A percentile compares a stretch with the other conserved stretches of the same genome.
Evolutionary conservation across 2,797 vertebrate genomes (phyloP).

Genomic region (Jordanella pulchra): DNA sequence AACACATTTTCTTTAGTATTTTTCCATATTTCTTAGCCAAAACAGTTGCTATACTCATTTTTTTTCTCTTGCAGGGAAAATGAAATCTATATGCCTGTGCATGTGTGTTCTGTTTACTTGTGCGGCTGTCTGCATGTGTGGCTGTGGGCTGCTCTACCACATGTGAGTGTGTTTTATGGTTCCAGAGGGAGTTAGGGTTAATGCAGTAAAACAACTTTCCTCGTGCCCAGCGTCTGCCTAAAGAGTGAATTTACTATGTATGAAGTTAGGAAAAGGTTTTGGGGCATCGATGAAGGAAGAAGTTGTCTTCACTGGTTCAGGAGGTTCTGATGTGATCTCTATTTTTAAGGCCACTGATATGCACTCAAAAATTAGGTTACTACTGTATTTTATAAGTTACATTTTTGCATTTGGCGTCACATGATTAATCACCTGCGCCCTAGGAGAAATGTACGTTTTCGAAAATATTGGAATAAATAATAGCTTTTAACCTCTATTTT

Average conservation of each 20-base stretch:
- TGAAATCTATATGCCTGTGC: slow-evolving; percentile 32
- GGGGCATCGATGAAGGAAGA: slow-evolving; percentile 16
- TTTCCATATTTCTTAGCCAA: slow-evolving; percentile 9
- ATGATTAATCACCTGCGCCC: slow-evolving; percentile 39
- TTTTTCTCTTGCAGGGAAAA: slow-evolving; percentile 45
- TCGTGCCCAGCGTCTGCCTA: slow-evolving; percentile 59
- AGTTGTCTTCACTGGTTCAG: slow-evolving; percentile 19
- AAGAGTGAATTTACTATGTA: slow-evolving; percentile 53
- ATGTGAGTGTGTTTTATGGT: slow-evolving; percentile 73
- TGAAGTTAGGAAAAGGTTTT: slow-evolving; percentile 25
- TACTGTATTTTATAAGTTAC: slow-evolving; percentile 35
- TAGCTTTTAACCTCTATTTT: slow-evolving; percentile 49
- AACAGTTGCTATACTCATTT: slow-evolving; percentile 50
- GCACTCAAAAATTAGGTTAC: slow-evolving; percentile 20
- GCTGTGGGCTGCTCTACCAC: slow-evolving; percentile 57
- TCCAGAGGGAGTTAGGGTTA: slow-evolving; percentile 71
- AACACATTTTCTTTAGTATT: background rate
- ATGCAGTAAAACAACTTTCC: slow-evolving; percentile 73
- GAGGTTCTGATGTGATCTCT: slow-evolving; percentile 19
- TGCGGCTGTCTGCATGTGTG: slow-evolving; percentile 46
- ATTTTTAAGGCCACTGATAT: slow-evolving; percentile 13
- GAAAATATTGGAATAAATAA: slow-evolving; percentile 36
- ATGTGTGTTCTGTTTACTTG: slow-evolving; percentile 34
- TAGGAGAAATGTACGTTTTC: slow-evolving; percentile 55
- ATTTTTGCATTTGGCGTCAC: slow-evolving; percentile 45